A percentile compares a stretch with the other conserved stretches of the same genome.
Evolutionary conservation across 2,888 invertebrate genomes (phyloP).

Genomic region (Apodemia mormo): DNA sequence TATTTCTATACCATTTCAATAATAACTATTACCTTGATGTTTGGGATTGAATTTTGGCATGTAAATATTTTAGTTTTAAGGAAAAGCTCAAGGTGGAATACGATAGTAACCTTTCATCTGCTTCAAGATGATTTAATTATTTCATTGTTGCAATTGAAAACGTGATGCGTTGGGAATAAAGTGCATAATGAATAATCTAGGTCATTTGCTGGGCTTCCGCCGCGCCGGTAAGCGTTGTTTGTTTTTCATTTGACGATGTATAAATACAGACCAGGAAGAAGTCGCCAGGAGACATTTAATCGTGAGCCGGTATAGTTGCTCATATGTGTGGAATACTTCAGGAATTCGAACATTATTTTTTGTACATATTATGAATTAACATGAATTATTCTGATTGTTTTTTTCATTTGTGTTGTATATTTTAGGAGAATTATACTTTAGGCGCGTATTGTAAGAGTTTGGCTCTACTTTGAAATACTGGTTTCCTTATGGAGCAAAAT

Average conservation of each 20-base stretch:
- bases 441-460: too few species aligned
- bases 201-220: constrained; percentile 36
- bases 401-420: too few species aligned
- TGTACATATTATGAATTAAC: too few species aligned
- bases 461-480: too few species aligned
- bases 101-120: background rate
- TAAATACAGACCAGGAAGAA: constrained; percentile 75
- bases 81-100: background rate
- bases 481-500: too few species aligned
- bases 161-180: constrained; percentile 34
- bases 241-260: constrained; percentile 74
- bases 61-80: constrained; percentile 14
- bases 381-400: too few species aligned
- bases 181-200: constrained; percentile 34
- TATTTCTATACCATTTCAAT: constrained; percentile 40
- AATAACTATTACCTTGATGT: background rate
- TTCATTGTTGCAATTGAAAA: constrained; percentile 26
- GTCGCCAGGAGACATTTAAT: constrained; percentile 53
- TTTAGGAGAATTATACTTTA: too few species aligned
- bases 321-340: constrained; percentile 21
- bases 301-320: constrained; percentile 41
- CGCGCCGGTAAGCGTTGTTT: constrained; percentile 66
- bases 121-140: background rate
- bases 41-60: constrained; percentile 6
- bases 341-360: background rate